Evolutionary conservation across 2,113 vertebrate genomes (phyloP).

Genomic region (Sciurus niger): DNA sequence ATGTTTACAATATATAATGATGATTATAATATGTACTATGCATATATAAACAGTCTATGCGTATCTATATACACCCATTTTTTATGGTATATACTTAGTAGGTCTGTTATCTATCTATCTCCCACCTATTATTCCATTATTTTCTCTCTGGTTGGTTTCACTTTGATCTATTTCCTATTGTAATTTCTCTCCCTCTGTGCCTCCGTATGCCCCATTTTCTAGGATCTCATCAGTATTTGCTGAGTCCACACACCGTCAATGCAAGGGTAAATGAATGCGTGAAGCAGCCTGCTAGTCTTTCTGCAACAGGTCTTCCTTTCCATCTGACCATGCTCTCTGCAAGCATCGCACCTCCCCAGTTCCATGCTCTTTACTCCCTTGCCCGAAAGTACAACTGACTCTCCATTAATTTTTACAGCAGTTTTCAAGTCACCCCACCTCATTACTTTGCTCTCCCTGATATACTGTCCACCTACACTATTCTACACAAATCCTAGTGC

Average conservation of each 20-base stretch:
- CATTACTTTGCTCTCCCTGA: background rate
- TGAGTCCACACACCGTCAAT: background rate
- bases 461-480: background rate
- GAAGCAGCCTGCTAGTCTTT: background rate
- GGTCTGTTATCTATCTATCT: background rate
- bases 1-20: background rate
- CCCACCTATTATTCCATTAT: background rate
- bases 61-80: background rate
- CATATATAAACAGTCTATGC: background rate
- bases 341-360: background rate
- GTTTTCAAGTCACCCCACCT: background rate
- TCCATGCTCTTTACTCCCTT: background rate
- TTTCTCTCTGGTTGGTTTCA: background rate
- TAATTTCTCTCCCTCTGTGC: background rate
- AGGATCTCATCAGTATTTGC: background rate
- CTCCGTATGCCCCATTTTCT: background rate
- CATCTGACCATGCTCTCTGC: background rate
- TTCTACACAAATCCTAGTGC: background rate
- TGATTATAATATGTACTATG: background rate
- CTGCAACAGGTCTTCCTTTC: background rate
- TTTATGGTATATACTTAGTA: background rate
- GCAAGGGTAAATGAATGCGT: too few relatives aligned
- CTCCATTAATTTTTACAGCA: constrained; percentile 9
- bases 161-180: background rate
- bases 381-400: background rate